These are phyloP conservation scores for Steinernema khuongi DNA, from an alignment of 1,140 invertebrate species.

Conservation along the genomic window DNA sequence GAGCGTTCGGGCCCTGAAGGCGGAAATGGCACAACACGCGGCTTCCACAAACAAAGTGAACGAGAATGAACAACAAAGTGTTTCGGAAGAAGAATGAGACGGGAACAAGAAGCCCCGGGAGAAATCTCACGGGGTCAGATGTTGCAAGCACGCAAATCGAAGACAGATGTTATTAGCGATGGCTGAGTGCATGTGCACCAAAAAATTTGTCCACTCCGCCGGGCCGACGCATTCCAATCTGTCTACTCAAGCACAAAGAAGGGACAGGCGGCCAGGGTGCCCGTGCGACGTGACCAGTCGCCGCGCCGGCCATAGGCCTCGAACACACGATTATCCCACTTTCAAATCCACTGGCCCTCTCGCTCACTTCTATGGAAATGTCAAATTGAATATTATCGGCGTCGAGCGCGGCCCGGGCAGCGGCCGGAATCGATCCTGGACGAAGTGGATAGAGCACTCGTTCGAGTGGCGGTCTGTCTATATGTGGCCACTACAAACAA, in stretches of 20 bases:
- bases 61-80: not conserved
- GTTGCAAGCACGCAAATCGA: not conserved
- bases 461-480: not conserved
- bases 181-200: conserved; percentile 9
- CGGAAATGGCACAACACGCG: too few species aligned
- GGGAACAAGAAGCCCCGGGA: not conserved
- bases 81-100: not conserved
- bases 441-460: conserved; percentile 6
- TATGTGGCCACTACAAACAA: conserved; percentile 15
- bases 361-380: conserved; percentile 14
- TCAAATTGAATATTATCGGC: conserved; percentile 17
- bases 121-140: not conserved
- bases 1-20: too few species aligned
- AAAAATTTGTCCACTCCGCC: not conserved
- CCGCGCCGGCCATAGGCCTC: not conserved
- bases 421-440: conserved; percentile 14
- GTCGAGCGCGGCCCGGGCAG: conserved; percentile 10
- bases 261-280: not conserved
- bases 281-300: not conserved
- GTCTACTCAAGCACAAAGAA: not conserved
- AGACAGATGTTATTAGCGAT: not conserved
- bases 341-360: conserved; percentile 6
- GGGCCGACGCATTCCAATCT: not conserved
- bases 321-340: conserved; percentile 2
- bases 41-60: not conserved